Evolutionary conservation across 2,888 invertebrate genomes (phyloP).

Genomic region (Polia nebulosa): DNA sequence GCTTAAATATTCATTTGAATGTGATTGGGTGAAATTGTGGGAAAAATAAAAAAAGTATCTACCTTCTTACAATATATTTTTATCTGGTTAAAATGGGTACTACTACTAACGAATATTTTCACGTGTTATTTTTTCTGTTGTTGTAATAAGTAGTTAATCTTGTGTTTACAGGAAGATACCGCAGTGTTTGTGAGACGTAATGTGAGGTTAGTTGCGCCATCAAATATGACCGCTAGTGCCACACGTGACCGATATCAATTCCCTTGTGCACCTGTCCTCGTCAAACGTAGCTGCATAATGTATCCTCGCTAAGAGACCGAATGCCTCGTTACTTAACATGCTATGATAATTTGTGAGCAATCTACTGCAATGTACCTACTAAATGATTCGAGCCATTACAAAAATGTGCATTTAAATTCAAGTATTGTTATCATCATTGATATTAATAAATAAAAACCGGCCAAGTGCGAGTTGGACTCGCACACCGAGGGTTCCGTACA

Average conservation of each 20-base stretch:
- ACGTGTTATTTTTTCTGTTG: too few relatives aligned
- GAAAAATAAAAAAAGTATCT: too few relatives aligned
- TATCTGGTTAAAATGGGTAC: too few relatives aligned
- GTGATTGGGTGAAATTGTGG: not conserved
- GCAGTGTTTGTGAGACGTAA: slow-evolving; percentile 30
- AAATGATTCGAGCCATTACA: not conserved
- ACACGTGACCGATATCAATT: slow-evolving; percentile 52
- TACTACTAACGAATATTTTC: too few relatives aligned
- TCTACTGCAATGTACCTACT: not conserved
- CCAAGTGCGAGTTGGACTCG: too few relatives aligned
- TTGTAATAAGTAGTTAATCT: not conserved
- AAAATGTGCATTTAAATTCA: not conserved
- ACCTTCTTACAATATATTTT: too few relatives aligned
- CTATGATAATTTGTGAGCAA: slow-evolving; percentile 29
- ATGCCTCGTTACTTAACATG: slow-evolving; percentile 52
- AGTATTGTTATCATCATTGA: too few relatives aligned
- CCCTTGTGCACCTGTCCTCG: slow-evolving; percentile 42
- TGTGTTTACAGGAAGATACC: slow-evolving; percentile 23
- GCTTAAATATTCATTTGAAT: not conserved
- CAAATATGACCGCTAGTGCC: slow-evolving; percentile 44
- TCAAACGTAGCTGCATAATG: slow-evolving; percentile 53
- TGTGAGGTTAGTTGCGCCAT: slow-evolving; percentile 44
- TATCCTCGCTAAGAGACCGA: slow-evolving; percentile 35
- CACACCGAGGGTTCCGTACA: too few relatives aligned
- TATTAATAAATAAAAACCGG: too few relatives aligned